Evolutionary conservation across 2,113 vertebrate species (phyloP).

Genomic region (Lasiurus borealis): DNA sequence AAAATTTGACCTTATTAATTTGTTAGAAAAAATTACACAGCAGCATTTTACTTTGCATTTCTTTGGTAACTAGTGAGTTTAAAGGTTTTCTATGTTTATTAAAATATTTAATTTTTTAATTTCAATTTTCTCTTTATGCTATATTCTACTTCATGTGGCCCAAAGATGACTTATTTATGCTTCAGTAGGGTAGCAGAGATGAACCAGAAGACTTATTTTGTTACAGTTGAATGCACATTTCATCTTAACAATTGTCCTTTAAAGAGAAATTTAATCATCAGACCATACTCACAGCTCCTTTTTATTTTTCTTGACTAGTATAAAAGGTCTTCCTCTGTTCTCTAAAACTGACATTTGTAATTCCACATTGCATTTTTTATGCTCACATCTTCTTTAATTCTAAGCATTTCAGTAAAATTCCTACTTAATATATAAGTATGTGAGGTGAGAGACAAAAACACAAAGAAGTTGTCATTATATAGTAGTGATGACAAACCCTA

Average conservation of each 20-base stretch:
- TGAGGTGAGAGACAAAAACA: not conserved
- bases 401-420: not conserved
- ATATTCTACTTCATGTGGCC: not conserved
- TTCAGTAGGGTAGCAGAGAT: not conserved
- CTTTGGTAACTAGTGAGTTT: not conserved
- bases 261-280: conserved; percentile 7
- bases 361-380: not conserved
- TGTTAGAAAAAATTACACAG: not conserved
- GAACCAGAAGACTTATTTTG: not conserved
- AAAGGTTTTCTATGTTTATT: not conserved
- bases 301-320: not conserved
- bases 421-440: not conserved
- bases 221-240: not conserved
- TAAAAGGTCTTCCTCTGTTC: not conserved
- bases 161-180: not conserved
- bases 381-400: not conserved
- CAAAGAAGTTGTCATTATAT: not conserved
- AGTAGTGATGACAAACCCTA: not conserved
- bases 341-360: not conserved
- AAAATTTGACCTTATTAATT: not conserved
- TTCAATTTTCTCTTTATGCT: not conserved
- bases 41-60: not conserved
- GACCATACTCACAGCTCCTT: not conserved
- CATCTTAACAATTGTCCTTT: not conserved
- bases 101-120: not conserved